These are phyloP conservation scores for Pachyuromys duprasi DNA, from an alignment of 2,797 vertebrate genomes.

Conservation along the genomic window DNA sequence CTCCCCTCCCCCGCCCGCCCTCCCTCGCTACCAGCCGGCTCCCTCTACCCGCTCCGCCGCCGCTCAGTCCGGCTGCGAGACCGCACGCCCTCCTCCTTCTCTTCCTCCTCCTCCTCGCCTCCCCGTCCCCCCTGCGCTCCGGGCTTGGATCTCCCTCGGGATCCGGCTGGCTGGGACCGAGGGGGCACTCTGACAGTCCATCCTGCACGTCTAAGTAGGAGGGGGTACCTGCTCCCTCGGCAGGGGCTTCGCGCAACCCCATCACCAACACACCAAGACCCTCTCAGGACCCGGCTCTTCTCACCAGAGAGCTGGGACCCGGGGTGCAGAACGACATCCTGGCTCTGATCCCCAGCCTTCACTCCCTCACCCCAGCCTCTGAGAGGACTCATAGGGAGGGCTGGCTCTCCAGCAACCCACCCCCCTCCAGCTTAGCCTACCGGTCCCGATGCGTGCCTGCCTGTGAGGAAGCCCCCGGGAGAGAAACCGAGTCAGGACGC, in stretches of 20 bases:
- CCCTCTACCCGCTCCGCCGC: not conserved
- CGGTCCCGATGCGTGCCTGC: not conserved
- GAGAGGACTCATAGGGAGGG: not conserved
- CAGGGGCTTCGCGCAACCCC: not conserved
- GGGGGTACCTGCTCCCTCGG: not conserved
- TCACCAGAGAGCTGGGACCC: not conserved
- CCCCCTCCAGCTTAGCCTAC: not conserved
- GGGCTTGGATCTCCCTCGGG: not conserved
- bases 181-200: not conserved
- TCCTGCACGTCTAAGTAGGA: not conserved
- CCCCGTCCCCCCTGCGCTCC: not conserved
- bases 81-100: not conserved
- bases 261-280: not conserved
- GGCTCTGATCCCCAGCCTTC: not conserved
- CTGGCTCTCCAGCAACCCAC: not conserved
- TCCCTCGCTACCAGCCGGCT: not conserved
- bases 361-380: conserved; percentile 36
- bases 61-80: conserved; percentile 40
- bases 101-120: not conserved
- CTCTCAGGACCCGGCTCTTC: not conserved
- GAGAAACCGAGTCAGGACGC: conserved; percentile 62
- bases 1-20: not conserved
- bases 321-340: not conserved
- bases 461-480: not conserved
- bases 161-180: not conserved